Evolutionary conservation across 1,140 invertebrate genomes (phyloP).

Genomic region (Solenopsis invicta): DNA sequence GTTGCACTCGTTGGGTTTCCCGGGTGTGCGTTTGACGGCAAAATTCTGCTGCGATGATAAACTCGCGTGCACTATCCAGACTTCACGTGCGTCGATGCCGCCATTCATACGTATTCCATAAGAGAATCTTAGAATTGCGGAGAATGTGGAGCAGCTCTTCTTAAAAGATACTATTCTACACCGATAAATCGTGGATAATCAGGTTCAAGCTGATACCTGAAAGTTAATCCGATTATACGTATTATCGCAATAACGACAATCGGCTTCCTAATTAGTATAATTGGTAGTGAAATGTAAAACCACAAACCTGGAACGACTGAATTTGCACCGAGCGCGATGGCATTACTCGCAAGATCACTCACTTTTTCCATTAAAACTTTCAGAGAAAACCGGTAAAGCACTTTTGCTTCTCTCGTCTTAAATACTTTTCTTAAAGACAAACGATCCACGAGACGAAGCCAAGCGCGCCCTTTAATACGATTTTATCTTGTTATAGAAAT

Average conservation of each 20-base stretch:
- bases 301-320: neutral
- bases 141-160: too few species aligned
- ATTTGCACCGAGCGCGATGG: conserved; percentile 15
- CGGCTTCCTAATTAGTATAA: conserved; percentile 45
- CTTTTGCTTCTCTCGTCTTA: conserved; percentile 5
- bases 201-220: conserved; percentile 2
- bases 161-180: neutral
- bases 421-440: conserved; percentile 53
- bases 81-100: neutral
- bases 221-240: conserved; percentile 48
- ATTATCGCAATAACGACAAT: conserved; percentile 8
- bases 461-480: conserved; percentile 14
- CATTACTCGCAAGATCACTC: conserved; percentile 29
- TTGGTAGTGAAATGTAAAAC: conserved; percentile 14
- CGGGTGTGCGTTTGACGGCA: neutral
- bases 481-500: conserved; percentile 54
- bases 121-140: too few species aligned
- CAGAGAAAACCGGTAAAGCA: conserved; percentile 3
- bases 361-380: conserved; percentile 62
- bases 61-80: neutral
- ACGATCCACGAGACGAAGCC: neutral
- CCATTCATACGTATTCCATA: too few species aligned
- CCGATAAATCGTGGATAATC: conserved; percentile 26
- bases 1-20: conserved; percentile 33
- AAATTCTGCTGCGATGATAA: neutral